Percentiles rank a stretch among this genome's conserved stretches.
phyloP scores from a whole-genome alignment of 2,113 vertebrate species.

The Drymodes brunneopygia region DNA sequence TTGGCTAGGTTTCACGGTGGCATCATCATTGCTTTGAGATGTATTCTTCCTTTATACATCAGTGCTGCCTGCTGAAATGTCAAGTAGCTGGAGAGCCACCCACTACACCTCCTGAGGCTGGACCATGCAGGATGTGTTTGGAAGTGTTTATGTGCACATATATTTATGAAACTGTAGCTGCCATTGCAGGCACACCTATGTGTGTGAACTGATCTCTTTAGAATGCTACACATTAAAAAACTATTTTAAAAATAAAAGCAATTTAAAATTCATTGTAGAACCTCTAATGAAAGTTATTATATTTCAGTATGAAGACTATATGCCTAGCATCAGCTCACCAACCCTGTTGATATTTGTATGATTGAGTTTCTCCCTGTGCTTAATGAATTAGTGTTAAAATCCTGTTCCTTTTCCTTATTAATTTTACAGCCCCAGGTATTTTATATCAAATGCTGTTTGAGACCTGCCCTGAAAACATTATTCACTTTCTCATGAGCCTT shows the following conservation, averaged over 20 bases:
- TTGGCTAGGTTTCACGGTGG: rapidly evolving
- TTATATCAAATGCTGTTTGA: neutral
- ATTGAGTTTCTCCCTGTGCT: neutral
- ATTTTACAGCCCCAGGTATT: neutral
- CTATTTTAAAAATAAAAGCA: neutral
- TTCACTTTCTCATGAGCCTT: neutral
- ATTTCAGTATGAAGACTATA: neutral
- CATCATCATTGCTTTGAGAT: neutral
- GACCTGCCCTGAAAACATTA: neutral
- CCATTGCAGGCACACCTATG: neutral
- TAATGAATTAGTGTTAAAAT: neutral
- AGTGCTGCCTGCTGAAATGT: neutral
- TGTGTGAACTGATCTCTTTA: neutral
- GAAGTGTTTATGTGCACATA: neutral
- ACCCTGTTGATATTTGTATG: neutral
- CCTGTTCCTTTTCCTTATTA: neutral
- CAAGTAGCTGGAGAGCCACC: neutral
- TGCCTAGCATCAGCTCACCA: neutral
- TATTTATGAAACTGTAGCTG: neutral
- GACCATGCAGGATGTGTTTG: neutral
- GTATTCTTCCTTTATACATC: neutral
- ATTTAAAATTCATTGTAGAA: neutral
- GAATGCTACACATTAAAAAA: neutral
- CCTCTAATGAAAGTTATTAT: neutral
- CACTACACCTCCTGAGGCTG: neutral